A percentile compares a stretch with the other conserved stretches of the same genome.
phyloP scores from a whole-genome alignment of 2,113 vertebrate species.

The Halichoeres trimaculatus region DNA sequence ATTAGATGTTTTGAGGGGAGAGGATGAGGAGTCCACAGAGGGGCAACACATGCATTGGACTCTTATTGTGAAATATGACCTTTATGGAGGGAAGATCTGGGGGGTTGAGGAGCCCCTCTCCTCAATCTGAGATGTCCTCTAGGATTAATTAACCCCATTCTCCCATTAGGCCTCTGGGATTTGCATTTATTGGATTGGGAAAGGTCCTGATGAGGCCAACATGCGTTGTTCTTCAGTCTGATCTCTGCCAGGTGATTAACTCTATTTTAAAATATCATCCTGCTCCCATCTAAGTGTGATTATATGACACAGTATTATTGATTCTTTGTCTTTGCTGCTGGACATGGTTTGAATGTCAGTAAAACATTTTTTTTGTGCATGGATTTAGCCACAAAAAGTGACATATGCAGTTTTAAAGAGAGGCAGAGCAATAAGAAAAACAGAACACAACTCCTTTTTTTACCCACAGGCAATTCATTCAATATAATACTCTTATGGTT shows the following conservation, averaged over 20 bases:
- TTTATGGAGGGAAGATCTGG: constrained; percentile 72
- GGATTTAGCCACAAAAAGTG: not conserved
- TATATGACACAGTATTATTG: not conserved
- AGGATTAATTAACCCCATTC: constrained; percentile 79
- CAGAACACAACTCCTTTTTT: not conserved
- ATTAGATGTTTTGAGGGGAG: constrained; percentile 67
- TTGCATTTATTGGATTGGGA: constrained; percentile 53
- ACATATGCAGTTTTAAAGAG: not conserved
- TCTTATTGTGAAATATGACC: constrained; percentile 76
- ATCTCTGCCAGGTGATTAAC: constrained; percentile 56
- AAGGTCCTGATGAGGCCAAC: constrained; percentile 8
- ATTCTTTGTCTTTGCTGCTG: too few relatives aligned
- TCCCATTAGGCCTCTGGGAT: constrained; percentile 67
- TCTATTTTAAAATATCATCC: not conserved
- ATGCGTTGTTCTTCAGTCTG: not conserved
- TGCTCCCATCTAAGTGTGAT: not conserved
- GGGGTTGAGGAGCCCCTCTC: constrained; percentile 56
- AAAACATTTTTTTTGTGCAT: too few relatives aligned
- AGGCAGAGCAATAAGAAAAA: not conserved
- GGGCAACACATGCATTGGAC: constrained; percentile 60
- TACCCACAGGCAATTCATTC: not conserved
- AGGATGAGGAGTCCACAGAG: constrained; percentile 58
- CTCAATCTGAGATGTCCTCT: constrained; percentile 68
- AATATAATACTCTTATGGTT: constrained; percentile 31
- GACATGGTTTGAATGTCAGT: too few relatives aligned